These are phyloP conservation scores for Flexamia atlantica DNA, from an alignment of 2,888 invertebrate species.

Conservation along the genomic window DNA sequence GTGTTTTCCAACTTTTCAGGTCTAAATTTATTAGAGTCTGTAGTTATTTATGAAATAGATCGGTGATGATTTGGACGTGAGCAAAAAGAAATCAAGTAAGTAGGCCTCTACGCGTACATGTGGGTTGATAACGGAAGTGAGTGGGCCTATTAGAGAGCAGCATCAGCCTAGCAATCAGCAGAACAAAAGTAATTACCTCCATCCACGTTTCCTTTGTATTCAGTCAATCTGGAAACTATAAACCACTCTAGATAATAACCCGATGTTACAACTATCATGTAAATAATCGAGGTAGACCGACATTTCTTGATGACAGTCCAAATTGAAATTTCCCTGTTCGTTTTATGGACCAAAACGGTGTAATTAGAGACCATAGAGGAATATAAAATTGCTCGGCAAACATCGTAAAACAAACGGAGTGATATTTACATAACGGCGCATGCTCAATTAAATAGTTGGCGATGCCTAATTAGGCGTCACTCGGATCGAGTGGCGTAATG, in stretches of 20 bases:
- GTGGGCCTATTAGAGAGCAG: too few species aligned
- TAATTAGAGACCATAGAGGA: slow-evolving; percentile 35
- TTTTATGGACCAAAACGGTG: slow-evolving; percentile 40
- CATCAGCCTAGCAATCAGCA: background rate
- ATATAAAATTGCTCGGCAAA: slow-evolving; percentile 24
- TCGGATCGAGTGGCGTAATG: background rate
- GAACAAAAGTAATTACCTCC: slow-evolving; percentile 17
- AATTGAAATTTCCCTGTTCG: slow-evolving; percentile 3
- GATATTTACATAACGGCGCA: slow-evolving; percentile 25
- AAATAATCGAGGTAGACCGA: slow-evolving; percentile 2
- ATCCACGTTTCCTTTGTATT: slow-evolving; percentile 10
- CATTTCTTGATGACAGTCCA: background rate
- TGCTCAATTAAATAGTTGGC: slow-evolving; percentile 23
- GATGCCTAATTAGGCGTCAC: slow-evolving; percentile 2
- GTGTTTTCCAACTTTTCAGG: too few species aligned
- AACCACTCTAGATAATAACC: slow-evolving; percentile 18
- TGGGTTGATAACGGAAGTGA: too few species aligned
- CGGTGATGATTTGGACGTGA: too few species aligned
- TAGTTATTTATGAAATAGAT: too few species aligned
- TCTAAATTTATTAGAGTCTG: too few species aligned
- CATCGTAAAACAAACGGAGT: background rate
- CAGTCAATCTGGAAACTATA: slow-evolving; percentile 15
- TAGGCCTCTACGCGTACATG: too few species aligned
- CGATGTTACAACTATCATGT: background rate
- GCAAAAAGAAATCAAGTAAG: too few species aligned